Conservation (phyloP, 2,113 vertebrate species). For the Sterna hirundo region DNA sequence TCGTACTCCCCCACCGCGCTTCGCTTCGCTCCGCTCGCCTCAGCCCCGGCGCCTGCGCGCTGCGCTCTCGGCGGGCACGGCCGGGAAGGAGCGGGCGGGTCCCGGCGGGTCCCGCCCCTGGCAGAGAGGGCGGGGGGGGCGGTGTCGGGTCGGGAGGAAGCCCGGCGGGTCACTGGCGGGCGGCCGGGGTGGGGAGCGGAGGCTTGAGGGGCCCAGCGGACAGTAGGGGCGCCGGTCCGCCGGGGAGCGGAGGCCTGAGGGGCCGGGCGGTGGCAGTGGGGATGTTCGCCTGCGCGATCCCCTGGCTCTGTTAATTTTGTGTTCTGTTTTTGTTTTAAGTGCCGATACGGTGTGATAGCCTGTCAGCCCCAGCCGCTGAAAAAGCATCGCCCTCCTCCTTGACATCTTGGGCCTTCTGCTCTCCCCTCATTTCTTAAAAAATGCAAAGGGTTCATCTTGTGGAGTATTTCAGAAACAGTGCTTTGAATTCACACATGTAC, state of each 20-base stretch:
- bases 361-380: neutral
- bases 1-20: rapidly evolving
- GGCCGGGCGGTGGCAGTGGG: too few species aligned
- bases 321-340: too few species aligned
- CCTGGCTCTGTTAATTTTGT: rapidly evolving
- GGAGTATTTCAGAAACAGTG: neutral
- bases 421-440: neutral
- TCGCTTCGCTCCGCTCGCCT: rapidly evolving
- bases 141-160: neutral
- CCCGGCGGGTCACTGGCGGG: neutral
- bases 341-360: rapidly evolving
- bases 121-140: too few species aligned
- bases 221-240: too few species aligned
- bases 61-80: too few species aligned
- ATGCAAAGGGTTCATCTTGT: rapidly evolving
- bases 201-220: rapidly evolving
- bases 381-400: too few species aligned
- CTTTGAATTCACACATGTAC: rapidly evolving
- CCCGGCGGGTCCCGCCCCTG: neutral
- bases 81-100: neutral
- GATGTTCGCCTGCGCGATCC: rapidly evolving
- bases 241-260: neutral
- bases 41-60: neutral
- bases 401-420: rapidly evolving
- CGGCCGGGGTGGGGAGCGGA: neutral